Conservation (phyloP, 2,888 invertebrate species). For the Heliconius sara region DNA sequence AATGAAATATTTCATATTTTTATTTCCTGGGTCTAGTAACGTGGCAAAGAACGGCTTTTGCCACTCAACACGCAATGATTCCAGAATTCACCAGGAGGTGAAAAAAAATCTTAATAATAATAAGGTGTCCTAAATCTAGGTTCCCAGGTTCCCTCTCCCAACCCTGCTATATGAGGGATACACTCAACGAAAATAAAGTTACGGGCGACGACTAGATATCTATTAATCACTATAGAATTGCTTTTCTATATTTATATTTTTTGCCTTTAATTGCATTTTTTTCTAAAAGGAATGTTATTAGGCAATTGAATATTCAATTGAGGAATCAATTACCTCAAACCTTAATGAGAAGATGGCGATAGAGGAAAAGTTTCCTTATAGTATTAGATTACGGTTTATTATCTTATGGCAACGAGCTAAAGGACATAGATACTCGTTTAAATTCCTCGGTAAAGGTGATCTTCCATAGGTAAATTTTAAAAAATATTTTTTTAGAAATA, state of each 20-base stretch:
- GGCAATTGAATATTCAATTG: slow-evolving; percentile 32
- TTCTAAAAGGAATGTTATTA: slow-evolving; percentile 12
- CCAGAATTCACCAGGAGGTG: too few species aligned
- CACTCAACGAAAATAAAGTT: too few species aligned
- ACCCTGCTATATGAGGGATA: too few species aligned
- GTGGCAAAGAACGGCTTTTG: too few species aligned
- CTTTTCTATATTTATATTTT: not conserved
- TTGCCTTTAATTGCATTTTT: slow-evolving; percentile 6
- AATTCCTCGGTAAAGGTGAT: slow-evolving; percentile 36
- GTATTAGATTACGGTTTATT: not conserved
- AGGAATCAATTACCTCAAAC: slow-evolving; percentile 35
- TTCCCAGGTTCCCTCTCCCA: too few species aligned
- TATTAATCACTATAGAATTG: not conserved
- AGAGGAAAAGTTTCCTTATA: not conserved
- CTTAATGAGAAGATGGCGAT: slow-evolving; percentile 31
- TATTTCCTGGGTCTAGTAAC: too few species aligned
- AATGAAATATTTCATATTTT: too few species aligned
- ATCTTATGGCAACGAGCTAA: slow-evolving; percentile 5
- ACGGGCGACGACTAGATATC: too few species aligned
- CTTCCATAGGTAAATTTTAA: not conserved
- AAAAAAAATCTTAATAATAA: too few species aligned
- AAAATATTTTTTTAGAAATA: not conserved
- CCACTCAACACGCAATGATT: too few species aligned
- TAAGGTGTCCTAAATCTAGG: too few species aligned
- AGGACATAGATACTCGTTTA: slow-evolving; percentile 29